Base-by-base conservation (phyloP, 2,113 vertebrate species). In the Pachyramphus minor region DNA sequence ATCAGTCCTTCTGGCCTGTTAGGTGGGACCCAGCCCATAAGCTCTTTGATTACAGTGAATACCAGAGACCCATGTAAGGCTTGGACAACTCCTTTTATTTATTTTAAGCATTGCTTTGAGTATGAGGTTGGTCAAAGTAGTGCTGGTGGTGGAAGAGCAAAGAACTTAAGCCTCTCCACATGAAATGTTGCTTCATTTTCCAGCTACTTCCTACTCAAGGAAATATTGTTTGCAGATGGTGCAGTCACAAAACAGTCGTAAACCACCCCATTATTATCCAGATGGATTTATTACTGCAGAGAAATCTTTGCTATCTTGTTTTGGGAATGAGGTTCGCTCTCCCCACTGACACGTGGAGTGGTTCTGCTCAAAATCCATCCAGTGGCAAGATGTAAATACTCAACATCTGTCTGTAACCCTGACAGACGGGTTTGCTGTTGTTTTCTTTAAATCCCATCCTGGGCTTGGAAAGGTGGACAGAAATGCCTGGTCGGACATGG, bases 191-290 rank as follows among this genome's bases (percentile, higher is more conserved):
- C 62, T 93, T 84, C 42, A 22, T 22, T 83, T 93, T 80, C 49
- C 71, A 92, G 75, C 75, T 68, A 10, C 71, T 82, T 92, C 83
- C 66, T 68, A 14, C 35, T 27, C 9, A 1, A 31, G 75, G 33
- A 82, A 85, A 59, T 85, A 52, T 24, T 93, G 67, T 72, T 87
- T 79, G 75, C 88, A 95, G 69, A 42, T 95, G 76, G 59, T 80
- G 72, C 55, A 49, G 64, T 41, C 60, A 25, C 37, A 81, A 3
- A 2, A 1, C 1, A 3, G 24, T 72, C 84, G 8, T 42, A 60
- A 4, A 3, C 59, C 10, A 6, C 59, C 56, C 68, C 1, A 0
- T 92, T 73, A 60, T 53, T 77, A 53, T 44, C 76, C 41, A 18
- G 75, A 53, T 27, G 63, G 71, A 88, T 96, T 89, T 78, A 33